Conservation (phyloP, 2,113 vertebrate genomes). For the Camelus dromedarius region DNA sequence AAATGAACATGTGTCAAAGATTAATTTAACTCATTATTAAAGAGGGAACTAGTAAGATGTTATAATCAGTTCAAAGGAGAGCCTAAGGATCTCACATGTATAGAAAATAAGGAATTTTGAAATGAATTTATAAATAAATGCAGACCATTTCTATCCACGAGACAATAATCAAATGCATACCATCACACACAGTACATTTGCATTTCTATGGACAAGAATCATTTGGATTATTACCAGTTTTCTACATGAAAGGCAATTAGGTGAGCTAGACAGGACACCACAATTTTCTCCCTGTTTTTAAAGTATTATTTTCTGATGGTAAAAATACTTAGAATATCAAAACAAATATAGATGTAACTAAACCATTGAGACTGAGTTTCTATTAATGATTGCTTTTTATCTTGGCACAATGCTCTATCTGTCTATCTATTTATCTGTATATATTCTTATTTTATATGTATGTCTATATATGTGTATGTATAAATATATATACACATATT, state of each 20-base stretch:
- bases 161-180: not conserved
- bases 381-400: slow-evolving; percentile 5
- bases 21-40: slow-evolving; percentile 12
- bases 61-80: not conserved
- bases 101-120: not conserved
- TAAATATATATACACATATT: not conserved
- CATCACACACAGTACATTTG: not conserved
- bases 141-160: not conserved
- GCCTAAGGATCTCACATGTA: not conserved
- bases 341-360: not conserved
- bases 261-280: not conserved
- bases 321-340: not conserved
- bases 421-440: not conserved
- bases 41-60: not conserved
- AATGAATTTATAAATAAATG: slow-evolving; percentile 23
- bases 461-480: not conserved
- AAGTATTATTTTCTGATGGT: not conserved
- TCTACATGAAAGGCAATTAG: not conserved
- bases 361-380: not conserved
- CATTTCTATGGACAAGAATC: not conserved
- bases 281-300: not conserved
- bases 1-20: not conserved
- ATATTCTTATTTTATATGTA: not conserved
- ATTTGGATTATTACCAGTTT: not conserved
- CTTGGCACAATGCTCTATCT: not conserved